phyloP scores from a whole-genome alignment of 2,888 invertebrate genomes.

The Melitaea athalia region DNA sequence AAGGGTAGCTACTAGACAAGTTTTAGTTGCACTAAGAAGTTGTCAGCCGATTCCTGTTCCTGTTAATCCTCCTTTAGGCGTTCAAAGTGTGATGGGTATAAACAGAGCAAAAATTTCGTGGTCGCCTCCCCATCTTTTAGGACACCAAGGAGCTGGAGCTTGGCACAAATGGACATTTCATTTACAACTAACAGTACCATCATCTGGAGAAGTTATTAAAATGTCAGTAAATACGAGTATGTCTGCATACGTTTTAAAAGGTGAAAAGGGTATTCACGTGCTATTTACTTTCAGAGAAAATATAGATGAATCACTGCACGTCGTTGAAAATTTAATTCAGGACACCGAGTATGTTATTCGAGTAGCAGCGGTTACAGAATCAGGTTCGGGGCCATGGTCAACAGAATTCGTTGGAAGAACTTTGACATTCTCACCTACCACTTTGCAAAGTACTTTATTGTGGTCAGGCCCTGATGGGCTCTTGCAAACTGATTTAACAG shows the following conservation, averaged over 20 bases:
- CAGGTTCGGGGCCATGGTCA: conserved; percentile 90
- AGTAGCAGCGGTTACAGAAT: conserved; percentile 89
- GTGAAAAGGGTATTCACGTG: background rate
- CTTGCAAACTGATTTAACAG: conserved; percentile 90
- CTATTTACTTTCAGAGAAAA: conserved; percentile 58
- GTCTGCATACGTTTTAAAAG: background rate
- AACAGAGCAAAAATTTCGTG: conserved; percentile 90
- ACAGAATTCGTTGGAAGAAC: conserved; percentile 88
- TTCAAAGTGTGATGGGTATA: conserved; percentile 91
- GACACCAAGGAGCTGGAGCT: conserved; percentile 86
- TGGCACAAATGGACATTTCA: conserved; percentile 91
- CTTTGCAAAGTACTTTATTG: conserved; percentile 83
- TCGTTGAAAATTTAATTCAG: conserved; percentile 87
- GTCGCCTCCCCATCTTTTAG: conserved; percentile 89
- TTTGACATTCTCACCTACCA: conserved; percentile 79
- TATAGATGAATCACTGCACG: conserved; percentile 84
- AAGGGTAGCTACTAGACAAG: conserved; percentile 64
- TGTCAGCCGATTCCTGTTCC: conserved; percentile 91
- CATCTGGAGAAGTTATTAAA: conserved; percentile 58
- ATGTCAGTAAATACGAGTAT: conserved; percentile 55
- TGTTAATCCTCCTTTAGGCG: conserved; percentile 88
- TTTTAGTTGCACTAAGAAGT: conserved; percentile 83
- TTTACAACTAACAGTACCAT: conserved; percentile 84
- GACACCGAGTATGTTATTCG: conserved; percentile 89
- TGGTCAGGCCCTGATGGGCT: conserved; percentile 91